Conservation (phyloP, 1,140 invertebrate species). For the Lamellibrachia luymesi region DNA sequence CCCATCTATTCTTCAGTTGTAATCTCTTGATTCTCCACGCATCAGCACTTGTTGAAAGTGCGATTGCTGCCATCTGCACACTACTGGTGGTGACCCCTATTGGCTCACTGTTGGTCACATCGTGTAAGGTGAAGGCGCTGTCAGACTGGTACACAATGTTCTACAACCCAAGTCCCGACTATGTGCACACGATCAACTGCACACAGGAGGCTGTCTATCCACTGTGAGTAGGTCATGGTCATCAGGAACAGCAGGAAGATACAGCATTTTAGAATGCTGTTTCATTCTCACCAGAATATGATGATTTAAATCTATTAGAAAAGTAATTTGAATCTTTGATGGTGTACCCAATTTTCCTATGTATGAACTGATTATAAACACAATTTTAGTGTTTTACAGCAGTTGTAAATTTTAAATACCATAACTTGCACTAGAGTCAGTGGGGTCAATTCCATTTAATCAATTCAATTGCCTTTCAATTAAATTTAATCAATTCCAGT, state of each 20-base stretch:
- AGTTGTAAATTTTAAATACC: no score
- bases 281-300: background rate
- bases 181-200: conserved; percentile 83
- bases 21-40: conserved; percentile 72
- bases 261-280: background rate
- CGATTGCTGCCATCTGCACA: conserved; percentile 71
- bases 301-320: no score
- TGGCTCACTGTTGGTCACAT: conserved; percentile 68
- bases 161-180: conserved; percentile 90
- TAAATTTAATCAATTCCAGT: no score
- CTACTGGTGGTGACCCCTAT: conserved; percentile 73
- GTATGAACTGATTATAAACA: no score
- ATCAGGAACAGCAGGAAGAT: background rate
- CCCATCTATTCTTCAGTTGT: background rate
- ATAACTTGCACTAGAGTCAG: no score
- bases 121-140: conserved; percentile 74
- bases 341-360: no score
- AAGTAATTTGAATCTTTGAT: no score
- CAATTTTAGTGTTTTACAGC: no score
- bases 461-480: no score
- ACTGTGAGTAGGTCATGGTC: conserved; percentile 68
- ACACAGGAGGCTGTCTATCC: conserved; percentile 97
- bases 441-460: no score
- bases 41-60: conserved; percentile 78
- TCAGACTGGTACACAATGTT: conserved; percentile 95